Conservation (phyloP, 1,140 invertebrate species). For the Muscidifurax raptorellus region DNA sequence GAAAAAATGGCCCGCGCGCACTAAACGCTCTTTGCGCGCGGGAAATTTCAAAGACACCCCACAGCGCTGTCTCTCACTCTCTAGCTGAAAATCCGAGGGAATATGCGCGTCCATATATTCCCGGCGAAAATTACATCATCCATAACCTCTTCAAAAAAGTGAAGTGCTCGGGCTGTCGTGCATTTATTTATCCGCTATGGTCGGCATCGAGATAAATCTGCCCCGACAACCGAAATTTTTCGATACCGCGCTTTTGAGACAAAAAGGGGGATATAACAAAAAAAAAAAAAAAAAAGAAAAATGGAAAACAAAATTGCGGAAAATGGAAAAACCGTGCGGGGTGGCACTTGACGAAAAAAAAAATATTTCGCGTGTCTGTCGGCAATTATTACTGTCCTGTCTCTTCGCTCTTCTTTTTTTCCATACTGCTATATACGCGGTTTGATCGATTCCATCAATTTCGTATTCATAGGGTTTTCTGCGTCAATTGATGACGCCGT, state of each 20-base stretch:
- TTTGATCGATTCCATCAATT: no score
- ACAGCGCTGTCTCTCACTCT: neutral
- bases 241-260: neutral
- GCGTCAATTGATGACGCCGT: neutral
- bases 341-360: no score
- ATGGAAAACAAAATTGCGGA: neutral
- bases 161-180: neutral
- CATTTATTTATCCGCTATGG: conserved; percentile 11
- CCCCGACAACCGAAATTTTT: neutral
- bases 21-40: neutral
- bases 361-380: no score
- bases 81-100: neutral
- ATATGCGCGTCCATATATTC: conserved; percentile 2
- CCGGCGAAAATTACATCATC: conserved; percentile 11
- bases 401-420: no score
- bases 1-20: neutral
- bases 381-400: no score
- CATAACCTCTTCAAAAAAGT: conserved; percentile 21
- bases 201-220: neutral
- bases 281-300: neutral
- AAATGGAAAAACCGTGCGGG: no score
- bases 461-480: neutral
- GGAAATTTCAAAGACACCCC: neutral
- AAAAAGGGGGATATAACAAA: no score
- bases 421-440: no score